A percentile compares a stretch with the other conserved stretches of the same genome.
These are phyloP conservation scores for Shinisaurus crocodilurus DNA, from an alignment of 2,113 vertebrate species.

Conservation along the genomic window DNA sequence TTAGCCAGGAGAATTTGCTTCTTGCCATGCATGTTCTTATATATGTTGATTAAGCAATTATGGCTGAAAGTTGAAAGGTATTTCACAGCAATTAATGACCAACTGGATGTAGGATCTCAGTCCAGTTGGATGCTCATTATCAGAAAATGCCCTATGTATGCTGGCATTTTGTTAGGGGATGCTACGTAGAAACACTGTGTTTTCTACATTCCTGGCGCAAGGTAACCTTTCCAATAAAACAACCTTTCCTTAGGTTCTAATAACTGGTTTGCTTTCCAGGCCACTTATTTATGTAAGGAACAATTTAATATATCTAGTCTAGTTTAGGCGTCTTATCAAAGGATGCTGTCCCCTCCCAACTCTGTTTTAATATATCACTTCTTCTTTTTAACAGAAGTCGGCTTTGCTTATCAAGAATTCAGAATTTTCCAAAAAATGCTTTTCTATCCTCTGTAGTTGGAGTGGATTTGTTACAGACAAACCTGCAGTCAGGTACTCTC, in stretches of 20 bases:
- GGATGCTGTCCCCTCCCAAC: not conserved
- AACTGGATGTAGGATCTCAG: not conserved
- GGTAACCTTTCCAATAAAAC: not conserved
- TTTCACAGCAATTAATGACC: constrained; percentile 13
- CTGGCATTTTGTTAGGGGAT: not conserved
- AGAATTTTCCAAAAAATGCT: not conserved
- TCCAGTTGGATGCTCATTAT: not conserved
- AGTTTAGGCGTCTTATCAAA: not conserved
- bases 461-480: not conserved
- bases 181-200: not conserved
- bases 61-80: not conserved
- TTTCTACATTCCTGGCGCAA: not conserved
- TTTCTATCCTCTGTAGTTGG: not conserved
- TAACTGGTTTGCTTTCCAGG: not conserved
- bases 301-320: not conserved
- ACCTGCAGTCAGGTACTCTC: not conserved
- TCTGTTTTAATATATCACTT: not conserved
- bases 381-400: not conserved
- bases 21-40: not conserved
- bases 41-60: not conserved
- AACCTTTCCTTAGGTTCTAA: not conserved
- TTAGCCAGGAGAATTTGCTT: not conserved
- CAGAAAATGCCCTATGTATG: not conserved
- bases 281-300: not conserved
- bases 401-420: not conserved